Evolutionary conservation across 1,140 invertebrate genomes (phyloP).

Genomic region (Solenopsis invicta): DNA sequence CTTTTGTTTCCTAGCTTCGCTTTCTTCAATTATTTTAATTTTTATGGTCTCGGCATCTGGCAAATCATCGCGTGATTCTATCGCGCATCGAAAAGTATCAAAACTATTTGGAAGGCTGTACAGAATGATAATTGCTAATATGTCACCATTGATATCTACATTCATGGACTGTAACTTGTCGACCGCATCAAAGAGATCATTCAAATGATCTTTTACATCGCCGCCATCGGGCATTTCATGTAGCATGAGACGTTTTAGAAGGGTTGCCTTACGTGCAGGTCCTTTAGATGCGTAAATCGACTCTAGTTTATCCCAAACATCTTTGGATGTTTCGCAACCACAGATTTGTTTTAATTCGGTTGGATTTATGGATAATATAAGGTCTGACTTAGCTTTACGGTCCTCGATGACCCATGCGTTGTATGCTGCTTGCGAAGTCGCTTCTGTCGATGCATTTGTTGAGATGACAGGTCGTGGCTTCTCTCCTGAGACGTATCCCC

Average conservation of each 20-base stretch:
- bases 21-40: constrained; percentile 37
- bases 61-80: too few relatives aligned
- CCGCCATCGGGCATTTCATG: neutral
- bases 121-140: neutral
- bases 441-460: neutral
- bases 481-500: neutral
- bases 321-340: neutral
- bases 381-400: neutral
- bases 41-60: neutral
- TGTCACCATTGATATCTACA: neutral
- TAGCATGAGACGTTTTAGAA: neutral
- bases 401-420: neutral
- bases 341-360: neutral
- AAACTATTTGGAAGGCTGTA: neutral
- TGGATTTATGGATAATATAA: constrained; percentile 1
- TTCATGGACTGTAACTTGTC: constrained; percentile 19
- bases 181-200: neutral
- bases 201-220: neutral
- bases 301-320: constrained; percentile 25
- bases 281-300: constrained; percentile 60
- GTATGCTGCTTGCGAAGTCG: neutral
- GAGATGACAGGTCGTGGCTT: neutral
- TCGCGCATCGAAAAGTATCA: too few relatives aligned
- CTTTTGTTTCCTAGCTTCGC: neutral
- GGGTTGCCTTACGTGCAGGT: constrained; percentile 2